Conservation (phyloP, 2,113 vertebrate species). For the Scolopax mira region DNA sequence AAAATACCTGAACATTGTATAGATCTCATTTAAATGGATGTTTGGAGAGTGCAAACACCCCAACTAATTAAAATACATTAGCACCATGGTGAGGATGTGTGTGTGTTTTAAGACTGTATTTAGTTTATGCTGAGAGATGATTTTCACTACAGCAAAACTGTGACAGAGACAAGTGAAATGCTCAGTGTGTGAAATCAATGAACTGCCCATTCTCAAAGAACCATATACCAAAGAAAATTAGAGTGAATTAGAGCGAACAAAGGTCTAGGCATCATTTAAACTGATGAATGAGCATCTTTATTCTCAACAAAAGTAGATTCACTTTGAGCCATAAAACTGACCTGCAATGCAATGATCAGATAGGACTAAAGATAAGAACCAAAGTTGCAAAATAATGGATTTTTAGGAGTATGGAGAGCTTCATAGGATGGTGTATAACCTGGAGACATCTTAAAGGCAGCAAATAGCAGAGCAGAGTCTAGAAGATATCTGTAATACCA, state of each 20-base stretch:
- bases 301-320: neutral
- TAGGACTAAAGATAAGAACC: neutral
- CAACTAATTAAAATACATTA: neutral
- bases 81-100: neutral
- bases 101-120: neutral
- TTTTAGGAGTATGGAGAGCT: neutral
- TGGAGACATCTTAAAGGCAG: neutral
- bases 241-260: neutral
- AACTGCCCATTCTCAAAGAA: neutral
- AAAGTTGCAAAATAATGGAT: neutral
- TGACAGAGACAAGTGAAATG: neutral
- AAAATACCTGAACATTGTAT: neutral
- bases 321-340: neutral
- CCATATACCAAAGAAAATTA: neutral
- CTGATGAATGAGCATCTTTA: neutral
- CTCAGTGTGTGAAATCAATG: neutral
- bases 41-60: neutral
- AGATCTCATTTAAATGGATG: neutral
- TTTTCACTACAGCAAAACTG: neutral
- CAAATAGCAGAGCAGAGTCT: neutral
- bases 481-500: neutral
- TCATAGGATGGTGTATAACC: neutral
- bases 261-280: neutral
- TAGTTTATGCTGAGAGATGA: neutral
- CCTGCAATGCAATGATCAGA: neutral